phyloP scores from a whole-genome alignment of 2,797 vertebrate genomes.

The Chelon auratus region DNA sequence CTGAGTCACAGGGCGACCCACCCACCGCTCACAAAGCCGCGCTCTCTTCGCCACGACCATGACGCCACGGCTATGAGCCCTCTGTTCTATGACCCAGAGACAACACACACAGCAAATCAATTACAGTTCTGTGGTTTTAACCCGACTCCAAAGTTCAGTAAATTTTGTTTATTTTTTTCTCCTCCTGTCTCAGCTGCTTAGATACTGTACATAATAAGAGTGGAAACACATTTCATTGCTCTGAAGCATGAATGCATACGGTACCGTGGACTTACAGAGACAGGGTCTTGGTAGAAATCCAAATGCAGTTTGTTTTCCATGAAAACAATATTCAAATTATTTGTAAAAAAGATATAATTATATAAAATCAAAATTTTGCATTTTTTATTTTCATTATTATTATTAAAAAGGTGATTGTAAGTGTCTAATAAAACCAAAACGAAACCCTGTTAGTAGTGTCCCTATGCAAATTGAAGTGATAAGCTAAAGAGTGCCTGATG shows the following conservation, averaged over 20 bases:
- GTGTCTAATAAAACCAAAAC: slow-evolving; percentile 4
- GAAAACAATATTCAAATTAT: slow-evolving; percentile 2
- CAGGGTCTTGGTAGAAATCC: not conserved
- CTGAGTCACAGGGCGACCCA: slow-evolving; percentile 81
- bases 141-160: slow-evolving; percentile 74
- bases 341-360: not conserved
- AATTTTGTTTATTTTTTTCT: slow-evolving; percentile 84
- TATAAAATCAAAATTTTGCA: not conserved
- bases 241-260: slow-evolving; percentile 33
- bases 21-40: slow-evolving; percentile 80
- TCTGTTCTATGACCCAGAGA: slow-evolving; percentile 79
- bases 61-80: slow-evolving; percentile 74
- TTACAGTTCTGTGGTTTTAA: slow-evolving; percentile 84
- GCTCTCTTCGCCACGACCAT: slow-evolving; percentile 81
- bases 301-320: slow-evolving; percentile 1
- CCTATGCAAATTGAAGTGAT: slow-evolving; percentile 70
- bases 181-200: slow-evolving; percentile 79
- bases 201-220: slow-evolving; percentile 80
- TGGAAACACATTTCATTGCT: slow-evolving; percentile 45
- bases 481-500: slow-evolving; percentile 82
- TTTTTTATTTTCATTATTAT: not conserved
- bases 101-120: slow-evolving; percentile 82
- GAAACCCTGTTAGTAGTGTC: slow-evolving; percentile 36
- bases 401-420: not conserved
- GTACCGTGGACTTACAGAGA: not conserved